Evolutionary conservation across 2,797 vertebrate species (phyloP), one percentile per base, ranked within the genome.

Genomic region (Diglossa cyanea): DNA sequence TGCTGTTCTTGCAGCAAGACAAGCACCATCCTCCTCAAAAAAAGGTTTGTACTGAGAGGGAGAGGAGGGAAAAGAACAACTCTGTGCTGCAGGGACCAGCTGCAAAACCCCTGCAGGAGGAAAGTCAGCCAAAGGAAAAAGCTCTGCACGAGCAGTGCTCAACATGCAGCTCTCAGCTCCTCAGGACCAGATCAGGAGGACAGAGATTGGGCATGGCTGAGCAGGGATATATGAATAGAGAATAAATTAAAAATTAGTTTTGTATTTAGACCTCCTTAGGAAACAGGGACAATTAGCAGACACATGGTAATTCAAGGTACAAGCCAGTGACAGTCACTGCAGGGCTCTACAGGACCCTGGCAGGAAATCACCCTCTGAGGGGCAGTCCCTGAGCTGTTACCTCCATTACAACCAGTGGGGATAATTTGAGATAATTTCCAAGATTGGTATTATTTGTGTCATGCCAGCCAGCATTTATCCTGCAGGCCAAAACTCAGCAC

Each of bases 401-500:
- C 94, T 70, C 76, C 83, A 92, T 89, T 84, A 94, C 0, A 0
- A 55, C 78, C 68, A 74, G 75, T 91, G 88, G 76, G 83, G 80
- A 89, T 97, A 97, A 97, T 97, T 96, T 71, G 76, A 88, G 61
- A 75, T 93, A 95, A 94, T 97, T 97, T 92, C 96, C 88, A 37
- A 63, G 90, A 77, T 37, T 5, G 10, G 85, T 94, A 91, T 96
- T 95, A 90, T 92, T 91, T 96, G 86, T 95, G 92, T 96, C 95
- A 94, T 66, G 71, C 84, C 63, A 95, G 87, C 75, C 83, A 60
- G 95, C 92, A 96, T 94, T 96, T 95, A 86, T 90, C 92, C 87
- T 96, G 88, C 78, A 93, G 94, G 94, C 96, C 95, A 97, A 94
- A 96, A 96, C 44, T 57, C 90, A 51, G 37, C 83, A 42, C 77